These are phyloP conservation scores for Orchesella cincta DNA, from an alignment of 1,140 invertebrate species.

Conservation along the genomic window DNA sequence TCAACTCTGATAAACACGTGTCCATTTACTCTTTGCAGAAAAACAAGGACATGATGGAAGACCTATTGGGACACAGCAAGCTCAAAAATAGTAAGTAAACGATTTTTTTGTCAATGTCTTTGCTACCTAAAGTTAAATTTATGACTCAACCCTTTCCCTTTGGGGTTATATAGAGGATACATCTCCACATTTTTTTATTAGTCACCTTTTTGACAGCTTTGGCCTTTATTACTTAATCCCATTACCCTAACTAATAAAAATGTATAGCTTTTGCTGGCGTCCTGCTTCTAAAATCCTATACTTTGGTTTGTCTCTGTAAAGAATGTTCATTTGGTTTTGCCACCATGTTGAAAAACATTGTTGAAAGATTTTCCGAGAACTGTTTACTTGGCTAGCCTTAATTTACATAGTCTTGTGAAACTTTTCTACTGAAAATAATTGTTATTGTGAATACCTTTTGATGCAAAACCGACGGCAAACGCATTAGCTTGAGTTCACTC, in stretches of 20 bases:
- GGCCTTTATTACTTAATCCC: too few relatives aligned
- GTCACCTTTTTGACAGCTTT: not conserved
- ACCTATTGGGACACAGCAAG: constrained; percentile 66
- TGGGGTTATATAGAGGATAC: too few relatives aligned
- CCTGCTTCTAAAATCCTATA: too few relatives aligned
- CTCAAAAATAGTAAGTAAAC: constrained; percentile 65
- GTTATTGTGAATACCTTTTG: not conserved
- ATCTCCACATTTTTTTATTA: not conserved
- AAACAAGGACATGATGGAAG: constrained; percentile 69
- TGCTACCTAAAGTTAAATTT: too few relatives aligned
- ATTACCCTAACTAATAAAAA: too few relatives aligned
- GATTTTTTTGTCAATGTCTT: not conserved
- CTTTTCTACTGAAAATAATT: too few relatives aligned
- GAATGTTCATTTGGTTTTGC: too few relatives aligned
- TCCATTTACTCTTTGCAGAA: constrained; percentile 63
- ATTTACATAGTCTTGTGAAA: constrained; percentile 6
- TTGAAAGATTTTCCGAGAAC: not conserved
- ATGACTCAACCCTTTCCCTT: not conserved
- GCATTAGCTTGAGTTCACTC: too few relatives aligned
- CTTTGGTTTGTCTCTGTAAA: too few relatives aligned
- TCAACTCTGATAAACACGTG: constrained; percentile 41
- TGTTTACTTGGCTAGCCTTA: not conserved
- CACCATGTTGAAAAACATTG: too few relatives aligned
- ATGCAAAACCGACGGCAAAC: too few relatives aligned
- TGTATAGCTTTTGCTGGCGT: too few relatives aligned